Base-by-base conservation (phyloP, 2,113 vertebrate species). In the Phylloscopus trochilus region DNA sequence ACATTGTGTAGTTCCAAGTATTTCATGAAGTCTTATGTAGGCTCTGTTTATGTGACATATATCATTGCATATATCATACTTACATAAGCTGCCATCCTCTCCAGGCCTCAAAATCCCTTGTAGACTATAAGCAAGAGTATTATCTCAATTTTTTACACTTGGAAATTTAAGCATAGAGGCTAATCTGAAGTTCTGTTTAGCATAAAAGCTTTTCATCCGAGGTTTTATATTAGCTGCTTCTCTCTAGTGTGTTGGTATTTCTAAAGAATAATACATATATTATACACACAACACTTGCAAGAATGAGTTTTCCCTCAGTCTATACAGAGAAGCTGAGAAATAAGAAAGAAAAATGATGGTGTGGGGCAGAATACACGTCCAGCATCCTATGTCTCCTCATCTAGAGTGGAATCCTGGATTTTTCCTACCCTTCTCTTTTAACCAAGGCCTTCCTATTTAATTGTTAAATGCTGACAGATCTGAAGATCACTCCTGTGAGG, bases 181-280 rank as follows among this genome's bases (percentile, higher is more conserved):
- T 94, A 95, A 96, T 94, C 90, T 91, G 55, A 90, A 97, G 82
- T 80, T 96, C 87, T 94, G 30, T 87, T 95, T 95, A 90, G 67
- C 87, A 92, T 91, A 91, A 91, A 94, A 95, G 63, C 75, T 92
- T 95, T 95, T 90, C 79, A 96, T 93, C 82, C 59, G 51, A 63
- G 75, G 46, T 86, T 91, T 95, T 95, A 67, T 93, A 88, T 91
- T 73, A 88, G n/a, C 55, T 79, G 11, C 31, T 72, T 87, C 62
- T 92, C 89, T 91, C 81, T 83, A 83, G 62, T 83, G 70, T 92
- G 87, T 82, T 85, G 62, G 26, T 80, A 77, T 95, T 95, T 91
- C 84, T 87, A 62, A 91, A 88, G 79, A 92, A 90, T 80, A 95
- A 94, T 88, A 83, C 49, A 80, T 88, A 73, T 46, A 67, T 91